phyloP scores from a whole-genome alignment of 2,797 vertebrate genomes.

The Ciconia nigra region DNA sequence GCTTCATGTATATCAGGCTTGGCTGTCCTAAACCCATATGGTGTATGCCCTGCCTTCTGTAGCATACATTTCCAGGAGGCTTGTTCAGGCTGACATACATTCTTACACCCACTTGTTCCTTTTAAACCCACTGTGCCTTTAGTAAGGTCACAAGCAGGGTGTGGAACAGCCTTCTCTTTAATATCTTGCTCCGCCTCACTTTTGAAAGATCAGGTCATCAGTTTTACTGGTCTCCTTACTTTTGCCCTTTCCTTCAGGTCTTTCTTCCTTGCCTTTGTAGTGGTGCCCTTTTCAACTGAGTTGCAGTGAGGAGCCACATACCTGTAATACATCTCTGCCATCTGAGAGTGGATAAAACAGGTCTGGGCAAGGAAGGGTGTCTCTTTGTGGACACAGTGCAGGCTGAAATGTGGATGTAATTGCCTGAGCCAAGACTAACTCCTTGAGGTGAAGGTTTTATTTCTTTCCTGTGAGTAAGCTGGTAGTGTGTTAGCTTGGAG shows the following conservation, averaged over 20 bases:
- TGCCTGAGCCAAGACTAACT: slow-evolving; percentile 26
- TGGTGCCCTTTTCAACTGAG: not conserved
- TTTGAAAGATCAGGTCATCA: not conserved
- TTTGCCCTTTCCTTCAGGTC: not conserved
- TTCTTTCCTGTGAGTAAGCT: slow-evolving; percentile 46
- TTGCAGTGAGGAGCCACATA: not conserved
- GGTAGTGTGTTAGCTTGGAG: not conserved
- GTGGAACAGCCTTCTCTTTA: not conserved
- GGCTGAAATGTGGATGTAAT: slow-evolving; percentile 31
- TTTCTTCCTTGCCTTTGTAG: not conserved
- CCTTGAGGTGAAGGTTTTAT: slow-evolving; percentile 21
- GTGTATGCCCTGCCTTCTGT: not conserved
- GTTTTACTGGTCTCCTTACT: not conserved
- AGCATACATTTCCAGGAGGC: not conserved
- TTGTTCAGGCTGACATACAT: not conserved
- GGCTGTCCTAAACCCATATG: not conserved
- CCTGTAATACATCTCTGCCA: not conserved
- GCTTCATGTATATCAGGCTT: not conserved
- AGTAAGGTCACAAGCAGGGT: not conserved
- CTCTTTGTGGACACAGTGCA: not conserved
- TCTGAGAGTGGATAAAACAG: not conserved
- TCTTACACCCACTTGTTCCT: not conserved
- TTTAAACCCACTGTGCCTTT: not conserved
- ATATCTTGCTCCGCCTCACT: not conserved
- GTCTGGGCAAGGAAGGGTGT: not conserved